Evolutionary conservation across 37 sponge, comb jelly and placozoan species (phyloP), one percentile per base, ranked within the genome.

Genomic region (Haliclona indistincta): DNA sequence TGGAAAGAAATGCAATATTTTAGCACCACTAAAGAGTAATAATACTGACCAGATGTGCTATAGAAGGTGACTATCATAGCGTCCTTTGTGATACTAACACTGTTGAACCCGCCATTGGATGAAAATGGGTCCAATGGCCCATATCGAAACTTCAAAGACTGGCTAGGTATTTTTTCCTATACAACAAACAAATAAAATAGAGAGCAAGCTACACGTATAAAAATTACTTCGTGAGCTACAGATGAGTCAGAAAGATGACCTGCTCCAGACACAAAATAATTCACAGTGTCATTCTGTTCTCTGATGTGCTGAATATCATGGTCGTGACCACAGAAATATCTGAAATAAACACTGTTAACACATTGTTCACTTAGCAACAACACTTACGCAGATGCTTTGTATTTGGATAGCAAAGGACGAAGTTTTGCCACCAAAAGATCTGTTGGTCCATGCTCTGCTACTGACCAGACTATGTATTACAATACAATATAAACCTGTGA

Each of bases 391-490:
- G 85, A 40, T 0, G 81, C 93, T 2, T 68, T 70, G 77, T 87
- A 92, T 44, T 88, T 67, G 54, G 44, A 28, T 70, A 92, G 72
- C 44, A 92, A 22, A 10, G 89, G 93, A 37, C 68, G 67, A 39
- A 92, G 76, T 2, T 67, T 52, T 19, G 74, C 64, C 55, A 92
- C 88, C 51, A 92, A 71, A 0, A 55, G 37, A 17, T 70, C 25
- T 6, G 93, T 92, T 38, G 93, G 93, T 20, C 93, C 93, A 66
- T 92, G 93, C 62, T 87, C 74, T n/a, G 77, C 93, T 7, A 84
- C 68, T 28, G 93, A 92, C 93, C 93, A 92, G 37, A 92, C 93
- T 91, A 47, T 17, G 13, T 47, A 47, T 13, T 17, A 8, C 8
- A 47, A 47, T 47, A 47, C 8, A 47, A 17, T 47, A 13, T 17